phyloP scores from a whole-genome alignment of 2,797 vertebrate species.

The Hippoglossus hippoglossus region DNA sequence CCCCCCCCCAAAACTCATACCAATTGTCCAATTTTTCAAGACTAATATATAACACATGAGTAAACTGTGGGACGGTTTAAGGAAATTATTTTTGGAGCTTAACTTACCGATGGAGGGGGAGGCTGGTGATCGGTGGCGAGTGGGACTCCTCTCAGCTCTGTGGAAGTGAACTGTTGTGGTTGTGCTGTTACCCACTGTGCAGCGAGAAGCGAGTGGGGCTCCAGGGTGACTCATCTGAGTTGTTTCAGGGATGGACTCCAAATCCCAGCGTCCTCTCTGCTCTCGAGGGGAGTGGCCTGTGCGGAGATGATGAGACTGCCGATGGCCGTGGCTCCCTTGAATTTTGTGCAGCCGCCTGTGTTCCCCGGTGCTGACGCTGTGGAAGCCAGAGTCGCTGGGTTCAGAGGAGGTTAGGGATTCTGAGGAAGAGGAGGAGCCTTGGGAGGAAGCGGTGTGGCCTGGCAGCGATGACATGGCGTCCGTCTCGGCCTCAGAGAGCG shows the following conservation, averaged over 20 bases:
- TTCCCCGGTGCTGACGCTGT: conserved; percentile 77
- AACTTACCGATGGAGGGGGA: conserved; percentile 60
- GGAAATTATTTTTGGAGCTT: too few species aligned
- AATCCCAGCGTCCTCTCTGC: conserved; percentile 79
- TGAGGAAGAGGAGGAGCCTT: conserved; percentile 74
- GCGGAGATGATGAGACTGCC: conserved; percentile 54
- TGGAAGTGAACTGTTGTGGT: conserved; percentile 78
- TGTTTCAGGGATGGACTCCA: conserved; percentile 82
- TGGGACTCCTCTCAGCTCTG: conserved; percentile 77
- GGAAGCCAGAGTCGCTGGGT: conserved; percentile 79
- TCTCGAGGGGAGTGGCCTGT: conserved; percentile 72
- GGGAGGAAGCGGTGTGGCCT: conserved; percentile 75
- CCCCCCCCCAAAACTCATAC: too few species aligned
- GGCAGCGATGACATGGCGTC: conserved; percentile 71
- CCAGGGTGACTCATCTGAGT: conserved; percentile 48
- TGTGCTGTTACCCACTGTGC: conserved; percentile 78
- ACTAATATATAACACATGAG: too few species aligned
- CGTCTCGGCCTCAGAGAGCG: conserved; percentile 73
- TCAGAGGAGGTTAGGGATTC: conserved; percentile 76
- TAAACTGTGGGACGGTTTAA: too few species aligned
- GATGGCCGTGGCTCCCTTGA: conserved; percentile 54
- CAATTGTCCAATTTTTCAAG: too few species aligned
- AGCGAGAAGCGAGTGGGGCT: conserved; percentile 53
- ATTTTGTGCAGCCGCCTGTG: conserved; percentile 75
- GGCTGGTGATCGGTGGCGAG: conserved; percentile 61